A percentile compares a stretch with the other conserved stretches of the same genome.
Evolutionary conservation across 2,797 vertebrate genomes (phyloP).

Genomic region (Malurus splendens): DNA sequence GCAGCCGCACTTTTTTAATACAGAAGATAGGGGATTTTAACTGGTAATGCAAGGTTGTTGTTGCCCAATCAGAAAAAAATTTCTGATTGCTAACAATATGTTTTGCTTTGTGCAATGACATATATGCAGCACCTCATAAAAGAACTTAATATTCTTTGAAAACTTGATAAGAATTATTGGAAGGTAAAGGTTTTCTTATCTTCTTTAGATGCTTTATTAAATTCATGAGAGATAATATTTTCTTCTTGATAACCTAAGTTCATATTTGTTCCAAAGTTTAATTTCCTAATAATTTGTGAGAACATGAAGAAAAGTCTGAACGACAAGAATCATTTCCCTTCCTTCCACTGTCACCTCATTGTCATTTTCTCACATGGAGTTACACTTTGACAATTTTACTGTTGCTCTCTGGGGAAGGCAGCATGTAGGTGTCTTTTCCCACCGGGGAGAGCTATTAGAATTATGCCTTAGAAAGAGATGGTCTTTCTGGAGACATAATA

Average conservation of each 20-base stretch:
- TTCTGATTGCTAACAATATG: neutral
- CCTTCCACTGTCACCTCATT: neutral
- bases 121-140: neutral
- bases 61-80: neutral
- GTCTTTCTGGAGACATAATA: neutral
- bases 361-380: neutral
- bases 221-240: constrained; percentile 12
- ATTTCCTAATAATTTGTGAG: constrained; percentile 35
- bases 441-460: neutral
- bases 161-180: constrained; percentile 47
- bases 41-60: neutral
- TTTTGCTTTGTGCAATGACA: neutral
- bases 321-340: constrained; percentile 3
- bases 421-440: neutral
- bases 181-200: constrained; percentile 22
- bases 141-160: constrained; percentile 48
- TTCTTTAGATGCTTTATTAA: constrained; percentile 43
- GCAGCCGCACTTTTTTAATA: neutral
- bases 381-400: neutral
- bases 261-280: constrained; percentile 37
- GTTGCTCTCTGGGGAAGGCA: neutral
- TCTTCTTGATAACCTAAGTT: constrained; percentile 34
- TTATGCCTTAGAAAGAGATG: neutral
- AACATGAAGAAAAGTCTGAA: neutral
- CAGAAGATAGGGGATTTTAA: neutral